Base-by-base conservation (phyloP, 2,113 vertebrate genomes). In the Pleuronectes platessa region DNA sequence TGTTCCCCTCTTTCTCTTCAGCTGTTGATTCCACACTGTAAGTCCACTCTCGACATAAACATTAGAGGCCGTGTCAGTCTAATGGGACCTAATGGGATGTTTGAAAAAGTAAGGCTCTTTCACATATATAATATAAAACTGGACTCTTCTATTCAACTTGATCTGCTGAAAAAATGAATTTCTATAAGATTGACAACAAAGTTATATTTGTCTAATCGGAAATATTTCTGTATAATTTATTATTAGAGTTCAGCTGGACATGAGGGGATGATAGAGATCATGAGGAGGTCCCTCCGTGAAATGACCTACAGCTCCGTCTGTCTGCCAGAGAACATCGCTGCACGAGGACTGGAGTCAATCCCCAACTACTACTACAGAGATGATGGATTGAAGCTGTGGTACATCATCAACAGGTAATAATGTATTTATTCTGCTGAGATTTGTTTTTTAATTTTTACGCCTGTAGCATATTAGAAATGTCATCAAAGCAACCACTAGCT, bases 291-390 rank as follows among this genome's bases (percentile, higher is more conserved):
- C 53, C 5, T 67, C 0, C 45, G 67, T 14, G 26, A 72, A 26
- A 23, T 61, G 9, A 88, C 86, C 61, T 92, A 92, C 88, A 83
- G 83, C 72, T 65, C 82, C 20, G 72, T 88, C 78, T 90, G 87
- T 54, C 74, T 90, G 49, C 84, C 89, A n/a, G 86, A 92, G 42
- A 79, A 89, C 81, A 89, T 92, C 55, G 2, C 61, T 45, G 74
- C 64, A 71, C 78, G 87, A 74, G 86, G 79, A 58, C 76, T 90
- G 61, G 71, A 88, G 40, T 79, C 84, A 0, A 66, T 90, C 53
- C 88, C 90, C 7, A 80, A 88, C 59, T 87, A 67, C 79, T 87
- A 86, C 66, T 92, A 88, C 86, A 85, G 90, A 82, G 89, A 92
- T 7, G 89, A 92, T 31, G 89, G 84, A 21, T 62, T 90, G 65